Base-by-base conservation (phyloP, 2,888 invertebrate species). In the Rotaria sp. region DNA sequence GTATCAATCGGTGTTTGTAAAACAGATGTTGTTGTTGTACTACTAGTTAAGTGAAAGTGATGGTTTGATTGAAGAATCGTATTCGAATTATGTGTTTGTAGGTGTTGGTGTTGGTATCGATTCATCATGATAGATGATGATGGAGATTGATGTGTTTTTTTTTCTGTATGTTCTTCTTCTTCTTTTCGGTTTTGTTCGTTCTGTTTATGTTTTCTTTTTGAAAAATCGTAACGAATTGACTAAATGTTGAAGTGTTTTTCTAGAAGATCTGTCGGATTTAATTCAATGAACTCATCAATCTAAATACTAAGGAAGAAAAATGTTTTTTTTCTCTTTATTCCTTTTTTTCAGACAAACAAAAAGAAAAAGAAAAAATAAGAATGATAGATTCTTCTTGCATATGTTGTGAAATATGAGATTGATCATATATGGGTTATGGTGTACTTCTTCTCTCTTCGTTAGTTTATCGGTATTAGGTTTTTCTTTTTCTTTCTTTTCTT, bases 71-170 rank as follows among this genome's bases (percentile, higher is more conserved):
- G 45, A 24, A 45, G 38, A 45, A 41, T 41, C 45, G 75, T 45
- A 45, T 13, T 80, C 75, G 75, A 80, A 45, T 80, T 80, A 80
- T 80, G 45, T 41, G n/a, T 45, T 80, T 80, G 45, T 80, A 45
- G 13, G 24, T 45, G 45, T 45, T 80, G n/a, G 24, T 41, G 45
- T 45, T 80, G 45, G 26, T 80, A 80, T 80, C 45, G 80, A 80
- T 80, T 80, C 80, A 80, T 80, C 80, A 80, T 45, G 80, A 80
- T 80, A 80, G 80, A 80, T 45, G 45, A 80, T 45, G 45, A 80
- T 45, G 67, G 67, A 67, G 67, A 67, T 67, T 67, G 67, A 67
- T 67, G 67, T 67, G 21, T 67, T 67, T 38, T 67, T 35, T 67
- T 67, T 38, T 67, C 4, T 67, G 18, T 30, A 18, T 67, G 3